phyloP scores from a whole-genome alignment of 2,797 vertebrate genomes.

The Cossypha dichroa region DNA sequence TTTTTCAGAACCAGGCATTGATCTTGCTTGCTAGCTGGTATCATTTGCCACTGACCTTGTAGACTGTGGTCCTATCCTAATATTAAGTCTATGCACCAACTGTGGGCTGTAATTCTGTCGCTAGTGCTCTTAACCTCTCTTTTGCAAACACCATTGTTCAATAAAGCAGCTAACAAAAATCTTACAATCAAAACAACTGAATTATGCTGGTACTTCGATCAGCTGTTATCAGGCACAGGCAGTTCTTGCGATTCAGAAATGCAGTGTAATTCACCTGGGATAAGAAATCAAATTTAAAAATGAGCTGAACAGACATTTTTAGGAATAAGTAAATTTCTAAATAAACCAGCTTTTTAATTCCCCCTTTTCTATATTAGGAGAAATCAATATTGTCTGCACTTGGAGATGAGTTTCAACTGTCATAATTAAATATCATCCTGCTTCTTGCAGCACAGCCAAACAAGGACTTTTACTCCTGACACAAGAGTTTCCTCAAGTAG shows the following conservation, averaged over 20 bases:
- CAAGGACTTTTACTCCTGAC: neutral
- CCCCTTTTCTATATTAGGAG: neutral
- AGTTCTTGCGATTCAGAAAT: neutral
- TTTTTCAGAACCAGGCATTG: neutral
- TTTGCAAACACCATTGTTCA: neutral
- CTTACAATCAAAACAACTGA: neutral
- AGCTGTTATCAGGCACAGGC: neutral
- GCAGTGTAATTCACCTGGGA: neutral
- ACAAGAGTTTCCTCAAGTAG: neutral
- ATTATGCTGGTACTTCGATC: neutral
- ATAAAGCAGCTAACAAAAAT: neutral
- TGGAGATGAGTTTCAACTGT: neutral
- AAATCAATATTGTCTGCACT: conserved; percentile 21
- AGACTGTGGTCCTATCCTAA: neutral
- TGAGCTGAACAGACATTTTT: conserved; percentile 31
- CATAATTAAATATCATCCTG: conserved; percentile 16
- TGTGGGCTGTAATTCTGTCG: neutral
- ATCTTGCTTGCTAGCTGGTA: neutral
- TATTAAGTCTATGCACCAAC: neutral
- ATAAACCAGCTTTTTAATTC: conserved; percentile 25
- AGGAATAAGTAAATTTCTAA: conserved; percentile 16
- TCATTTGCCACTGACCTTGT: neutral
- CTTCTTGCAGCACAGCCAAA: neutral
- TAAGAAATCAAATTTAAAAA: conserved; percentile 39
- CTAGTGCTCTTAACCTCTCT: neutral